A percentile compares a stretch with the other conserved stretches of the same genome.
phyloP scores from a whole-genome alignment of 2,888 invertebrate genomes.

The Tuta absoluta region DNA sequence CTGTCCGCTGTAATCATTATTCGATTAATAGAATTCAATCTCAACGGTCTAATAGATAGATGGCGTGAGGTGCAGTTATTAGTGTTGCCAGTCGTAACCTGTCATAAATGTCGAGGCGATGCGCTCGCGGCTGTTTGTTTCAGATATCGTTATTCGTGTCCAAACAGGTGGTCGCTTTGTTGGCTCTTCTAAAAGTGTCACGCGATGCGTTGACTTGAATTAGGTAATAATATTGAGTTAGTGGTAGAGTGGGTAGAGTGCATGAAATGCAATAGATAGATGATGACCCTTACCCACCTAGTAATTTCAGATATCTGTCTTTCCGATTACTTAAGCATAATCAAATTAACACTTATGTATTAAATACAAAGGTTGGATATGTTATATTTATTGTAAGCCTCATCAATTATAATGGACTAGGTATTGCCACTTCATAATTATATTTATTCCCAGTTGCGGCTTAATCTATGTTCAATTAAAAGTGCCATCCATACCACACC shows the following conservation, averaged over 20 bases:
- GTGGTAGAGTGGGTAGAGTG: neutral
- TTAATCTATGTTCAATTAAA: neutral
- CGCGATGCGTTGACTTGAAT: conserved; percentile 41
- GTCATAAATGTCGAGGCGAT: conserved; percentile 75
- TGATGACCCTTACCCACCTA: too few relatives aligned
- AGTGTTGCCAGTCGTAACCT: conserved; percentile 71
- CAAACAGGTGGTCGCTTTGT: conserved; percentile 66
- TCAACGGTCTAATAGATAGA: conserved; percentile 72
- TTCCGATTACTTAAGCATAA: too few relatives aligned
- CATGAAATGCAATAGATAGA: too few relatives aligned
- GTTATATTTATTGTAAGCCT: too few relatives aligned
- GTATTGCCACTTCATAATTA: too few relatives aligned
- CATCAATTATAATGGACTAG: too few relatives aligned
- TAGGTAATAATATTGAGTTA: neutral
- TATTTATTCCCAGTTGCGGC: too few relatives aligned
- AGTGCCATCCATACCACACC: neutral
- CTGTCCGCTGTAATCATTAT: conserved; percentile 50
- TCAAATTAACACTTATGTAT: too few relatives aligned
- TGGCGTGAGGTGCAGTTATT: conserved; percentile 72
- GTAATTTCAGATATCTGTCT: too few relatives aligned
- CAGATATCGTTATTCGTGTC: conserved; percentile 62
- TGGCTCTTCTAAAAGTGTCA: conserved; percentile 58
- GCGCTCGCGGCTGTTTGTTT: conserved; percentile 61
- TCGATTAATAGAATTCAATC: conserved; percentile 70
- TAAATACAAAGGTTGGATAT: too few relatives aligned